Percentiles rank a stretch among this genome's conserved stretches.
Conservation (phyloP, 2,888 invertebrate genomes). For the Halocaridina rubra region DNA sequence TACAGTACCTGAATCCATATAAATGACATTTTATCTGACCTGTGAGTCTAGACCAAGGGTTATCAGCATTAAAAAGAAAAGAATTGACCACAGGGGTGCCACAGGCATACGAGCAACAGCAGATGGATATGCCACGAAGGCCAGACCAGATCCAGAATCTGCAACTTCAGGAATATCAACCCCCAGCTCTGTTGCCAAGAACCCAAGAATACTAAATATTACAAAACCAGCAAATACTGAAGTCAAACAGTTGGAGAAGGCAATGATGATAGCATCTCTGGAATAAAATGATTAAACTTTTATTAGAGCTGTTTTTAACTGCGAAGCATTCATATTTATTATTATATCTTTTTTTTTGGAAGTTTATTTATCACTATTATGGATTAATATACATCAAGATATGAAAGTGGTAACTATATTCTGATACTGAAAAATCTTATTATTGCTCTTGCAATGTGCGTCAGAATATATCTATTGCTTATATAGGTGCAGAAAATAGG, state of each 20-base stretch:
- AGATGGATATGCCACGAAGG: conserved; percentile 58
- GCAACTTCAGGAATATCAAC: conserved; percentile 49
- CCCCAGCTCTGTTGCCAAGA: conserved; percentile 48
- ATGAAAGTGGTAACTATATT: no score
- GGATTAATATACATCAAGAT: no score
- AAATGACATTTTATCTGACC: no score
- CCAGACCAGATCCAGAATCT: conserved; percentile 53
- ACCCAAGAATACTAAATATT: conserved; percentile 57
- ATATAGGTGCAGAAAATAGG: no score
- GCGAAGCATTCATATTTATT: no score
- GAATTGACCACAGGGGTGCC: conserved; percentile 54
- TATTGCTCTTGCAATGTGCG: no score
- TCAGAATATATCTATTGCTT: no score
- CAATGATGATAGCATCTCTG: conserved; percentile 57
- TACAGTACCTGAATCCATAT: no score
- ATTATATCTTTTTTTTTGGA: no score
- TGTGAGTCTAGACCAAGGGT: conserved; percentile 57
- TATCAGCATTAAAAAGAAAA: conserved; percentile 61
- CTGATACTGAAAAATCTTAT: no score
- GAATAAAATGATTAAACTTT: no score
- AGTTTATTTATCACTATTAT: no score
- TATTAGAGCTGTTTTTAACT: background rate
- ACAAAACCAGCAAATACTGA: conserved; percentile 61
- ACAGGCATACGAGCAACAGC: conserved; percentile 56
- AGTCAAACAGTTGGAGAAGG: conserved; percentile 46